Percentiles rank a stretch among this genome's conserved stretches.
Conservation (phyloP, 2,888 invertebrate genomes). For the Sesia bembeciformis region DNA sequence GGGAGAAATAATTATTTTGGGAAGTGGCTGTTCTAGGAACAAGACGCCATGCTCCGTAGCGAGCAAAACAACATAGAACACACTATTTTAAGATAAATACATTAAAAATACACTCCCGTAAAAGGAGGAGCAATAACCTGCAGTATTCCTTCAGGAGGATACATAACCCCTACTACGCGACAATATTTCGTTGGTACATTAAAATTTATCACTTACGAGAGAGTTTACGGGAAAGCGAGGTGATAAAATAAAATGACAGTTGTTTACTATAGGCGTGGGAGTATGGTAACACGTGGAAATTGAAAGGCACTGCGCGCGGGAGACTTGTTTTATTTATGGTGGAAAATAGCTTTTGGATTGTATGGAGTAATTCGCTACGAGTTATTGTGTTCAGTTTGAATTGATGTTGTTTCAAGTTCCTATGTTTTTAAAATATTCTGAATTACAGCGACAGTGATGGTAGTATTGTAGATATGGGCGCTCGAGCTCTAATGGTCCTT, state of each 20-base stretch:
- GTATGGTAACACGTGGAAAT: conserved; percentile 42
- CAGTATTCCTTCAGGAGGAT: too few species aligned
- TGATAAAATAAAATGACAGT: conserved; percentile 74
- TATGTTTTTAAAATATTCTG: not conserved
- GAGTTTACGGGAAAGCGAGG: conserved; percentile 66
- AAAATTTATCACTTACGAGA: conserved; percentile 67
- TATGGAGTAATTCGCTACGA: conserved; percentile 31
- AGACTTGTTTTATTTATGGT: conserved; percentile 67
- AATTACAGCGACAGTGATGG: too few species aligned
- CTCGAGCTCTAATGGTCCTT: too few species aligned
- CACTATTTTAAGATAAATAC: too few species aligned
- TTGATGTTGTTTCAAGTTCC: not conserved
- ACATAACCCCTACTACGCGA: conserved; percentile 21
- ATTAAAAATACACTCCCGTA: too few species aligned
- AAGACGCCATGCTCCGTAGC: too few species aligned
- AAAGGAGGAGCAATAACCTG: too few species aligned
- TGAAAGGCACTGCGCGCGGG: conserved; percentile 69
- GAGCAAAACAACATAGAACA: too few species aligned
- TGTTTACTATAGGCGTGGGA: conserved; percentile 44
- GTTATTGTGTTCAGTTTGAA: conserved; percentile 2
- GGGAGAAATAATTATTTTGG: too few species aligned
- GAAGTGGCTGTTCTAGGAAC: too few species aligned
- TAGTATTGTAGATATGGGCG: too few species aligned
- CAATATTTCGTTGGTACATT: conserved; percentile 65
- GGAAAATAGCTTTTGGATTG: conserved; percentile 68